Base-by-base conservation (phyloP, 2,113 vertebrate species). In the Trematocara macrostoma region DNA sequence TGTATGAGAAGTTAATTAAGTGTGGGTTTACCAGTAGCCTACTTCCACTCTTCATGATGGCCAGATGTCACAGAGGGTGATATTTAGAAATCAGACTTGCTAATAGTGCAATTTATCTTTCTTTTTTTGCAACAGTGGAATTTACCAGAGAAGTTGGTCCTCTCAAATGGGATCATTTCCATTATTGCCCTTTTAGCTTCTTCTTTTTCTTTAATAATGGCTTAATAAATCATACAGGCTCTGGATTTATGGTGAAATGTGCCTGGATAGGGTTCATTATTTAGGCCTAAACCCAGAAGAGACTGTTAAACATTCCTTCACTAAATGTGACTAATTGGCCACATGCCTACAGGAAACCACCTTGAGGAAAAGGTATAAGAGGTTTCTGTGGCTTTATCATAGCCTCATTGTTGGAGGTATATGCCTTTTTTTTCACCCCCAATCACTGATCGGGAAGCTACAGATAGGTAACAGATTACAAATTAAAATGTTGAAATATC, bases 281-380 rank as follows among this genome's bases (percentile, higher is more conserved):
- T n/a, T 31, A 76, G 23, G n/a, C 23, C 26, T 76, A 76, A 76
- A 74, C 12, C 8, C 23, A 6, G 23, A 74, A 76, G 45, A n/a
- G 16, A 31, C 45, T 74, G 18, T 49, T 29, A 55, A 49, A 81
- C 11, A 42, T 78, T 52, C 14, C 52, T 47, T 45, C 38, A 18
- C 10, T 76, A 38, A 78, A 52, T 35, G 49, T 40, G 35, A 15
- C 26, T 59, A 85, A 86, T 91, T 80, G 56, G 26, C 23, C 34
- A 18, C 5, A 4, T 2, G 34, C 15, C 56, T 83, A 34, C 87
- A 91, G 87, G 89, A 91, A 92, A 40, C 74, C 91, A 85, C 57
- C 74, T 80, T 83, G 49, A 88, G 88, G 88, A 88, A 92, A 92
- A 90, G 87, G 84, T 90, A 85, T 67, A 67, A 81, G n/a, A n/a